Conservation (phyloP, 2,797 vertebrate species). For the Neomorphus geoffroyi region DNA sequence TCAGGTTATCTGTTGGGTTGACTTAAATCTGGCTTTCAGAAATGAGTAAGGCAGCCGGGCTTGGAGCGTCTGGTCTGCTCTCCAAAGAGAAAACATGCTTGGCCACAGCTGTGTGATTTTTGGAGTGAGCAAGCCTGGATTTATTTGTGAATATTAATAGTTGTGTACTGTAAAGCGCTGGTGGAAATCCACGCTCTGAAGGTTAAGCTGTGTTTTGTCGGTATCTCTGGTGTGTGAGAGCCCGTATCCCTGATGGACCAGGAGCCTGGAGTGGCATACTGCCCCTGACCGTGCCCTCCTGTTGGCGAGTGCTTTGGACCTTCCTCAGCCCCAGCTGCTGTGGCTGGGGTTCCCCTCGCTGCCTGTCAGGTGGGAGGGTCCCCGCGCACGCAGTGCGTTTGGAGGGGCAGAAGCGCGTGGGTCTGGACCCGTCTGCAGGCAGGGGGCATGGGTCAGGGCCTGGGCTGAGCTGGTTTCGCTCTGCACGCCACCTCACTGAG, state of each 20-base stretch:
- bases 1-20: background rate
- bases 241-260: accelerated
- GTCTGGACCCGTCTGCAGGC: no score
- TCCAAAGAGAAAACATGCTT: conserved; percentile 15
- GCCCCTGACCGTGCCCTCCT: background rate
- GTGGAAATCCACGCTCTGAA: background rate
- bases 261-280: background rate
- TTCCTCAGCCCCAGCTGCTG: background rate
- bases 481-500: accelerated
- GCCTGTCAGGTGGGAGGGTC: no score
- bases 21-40: conserved; percentile 15
- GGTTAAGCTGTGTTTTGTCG: background rate
- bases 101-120: background rate
- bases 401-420: no score
- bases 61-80: background rate
- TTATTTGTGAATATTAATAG: conserved; percentile 21
- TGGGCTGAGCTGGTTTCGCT: background rate
- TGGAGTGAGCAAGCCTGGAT: conserved; percentile 2
- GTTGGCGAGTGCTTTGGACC: background rate
- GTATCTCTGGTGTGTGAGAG: background rate
- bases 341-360: background rate
- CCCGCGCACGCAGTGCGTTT: no score
- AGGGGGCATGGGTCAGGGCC: no score
- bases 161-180: background rate
- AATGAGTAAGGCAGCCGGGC: background rate